Base-by-base conservation (phyloP, 2,797 vertebrate genomes). In the Danio aesculapii region DNA sequence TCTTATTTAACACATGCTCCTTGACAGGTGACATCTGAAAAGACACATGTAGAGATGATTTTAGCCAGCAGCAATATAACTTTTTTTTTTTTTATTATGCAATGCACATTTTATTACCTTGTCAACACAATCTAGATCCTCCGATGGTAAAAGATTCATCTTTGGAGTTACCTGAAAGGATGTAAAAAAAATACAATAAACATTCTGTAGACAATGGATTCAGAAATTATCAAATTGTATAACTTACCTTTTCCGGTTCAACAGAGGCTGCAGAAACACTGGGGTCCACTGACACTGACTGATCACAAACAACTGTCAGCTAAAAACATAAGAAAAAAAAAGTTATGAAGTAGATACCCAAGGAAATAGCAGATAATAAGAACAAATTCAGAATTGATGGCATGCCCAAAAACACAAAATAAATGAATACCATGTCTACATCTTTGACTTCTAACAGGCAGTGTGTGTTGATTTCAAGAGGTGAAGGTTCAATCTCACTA, bases 11-110 rank as follows among this genome's bases (percentile, higher is more conserved):
- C 6, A 46, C 6, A 9, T 43, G 41, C 14, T 66, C 16, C 17
- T 66, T 8, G 41, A 66, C 43, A n/a, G 43, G 14, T 66, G 63
- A 44, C 14, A 66, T 44, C 63, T 66, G 63, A 66, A 66, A 66
- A 66, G 16, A 66, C 8, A 46, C 30, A 61, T 39, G 10, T 61
- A 12, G 59, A 62, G 21, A 43, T 16, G 61, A 30, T 57, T 10
- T 39, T 41, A 8, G 41, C 41, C 61, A 6, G 39, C 2, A 63
- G 1, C 43, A 46, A 47, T 12, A 44, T 67, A 21, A 6, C 3
- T 30, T 1, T 30, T 30, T 30, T 30, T 30, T 30, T 13, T 67
- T 67, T 66, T 0, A 67, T 21, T 11, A 67, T 67, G 44, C 63
- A 47, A 47, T 47, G 63, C n/a, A 3, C n/a, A 6, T 66, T 12